Conservation (phyloP, 2,113 vertebrate species). For the Rhizomys pruinosus region DNA sequence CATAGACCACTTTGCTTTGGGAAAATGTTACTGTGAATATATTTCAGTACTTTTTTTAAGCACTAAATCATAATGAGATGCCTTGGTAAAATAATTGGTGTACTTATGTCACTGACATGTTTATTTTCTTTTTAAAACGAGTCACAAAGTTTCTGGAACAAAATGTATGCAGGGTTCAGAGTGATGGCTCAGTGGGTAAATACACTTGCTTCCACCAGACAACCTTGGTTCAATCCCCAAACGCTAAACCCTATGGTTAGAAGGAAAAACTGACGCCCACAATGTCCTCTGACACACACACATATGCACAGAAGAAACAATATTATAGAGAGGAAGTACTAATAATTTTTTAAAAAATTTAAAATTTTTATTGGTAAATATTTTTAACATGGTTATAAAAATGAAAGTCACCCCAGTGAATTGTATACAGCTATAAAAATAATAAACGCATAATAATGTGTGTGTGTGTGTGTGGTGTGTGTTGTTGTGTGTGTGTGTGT, state of each 20-base stretch:
- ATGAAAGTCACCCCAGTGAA: background rate
- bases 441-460: background rate
- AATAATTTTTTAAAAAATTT: background rate
- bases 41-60: background rate
- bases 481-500: too few species aligned
- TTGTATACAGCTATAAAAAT: background rate
- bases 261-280: background rate
- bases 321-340: background rate
- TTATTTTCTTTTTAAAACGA: constrained; percentile 30
- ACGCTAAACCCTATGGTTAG: background rate
- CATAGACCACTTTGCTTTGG: background rate
- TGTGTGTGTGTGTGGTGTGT: too few species aligned
- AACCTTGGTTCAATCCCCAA: too few species aligned
- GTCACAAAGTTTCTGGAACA: too few species aligned
- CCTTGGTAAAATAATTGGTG: background rate
- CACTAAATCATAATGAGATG: background rate
- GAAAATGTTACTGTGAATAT: background rate
- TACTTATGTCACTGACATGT: background rate
- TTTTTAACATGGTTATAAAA: background rate
- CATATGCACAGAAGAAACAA: too few species aligned
- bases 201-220: background rate
- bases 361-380: background rate
- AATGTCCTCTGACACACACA: background rate
- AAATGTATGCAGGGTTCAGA: background rate
- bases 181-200: background rate